phyloP scores from a whole-genome alignment of 2,888 invertebrate species.

The Metallyticus violacea region DNA sequence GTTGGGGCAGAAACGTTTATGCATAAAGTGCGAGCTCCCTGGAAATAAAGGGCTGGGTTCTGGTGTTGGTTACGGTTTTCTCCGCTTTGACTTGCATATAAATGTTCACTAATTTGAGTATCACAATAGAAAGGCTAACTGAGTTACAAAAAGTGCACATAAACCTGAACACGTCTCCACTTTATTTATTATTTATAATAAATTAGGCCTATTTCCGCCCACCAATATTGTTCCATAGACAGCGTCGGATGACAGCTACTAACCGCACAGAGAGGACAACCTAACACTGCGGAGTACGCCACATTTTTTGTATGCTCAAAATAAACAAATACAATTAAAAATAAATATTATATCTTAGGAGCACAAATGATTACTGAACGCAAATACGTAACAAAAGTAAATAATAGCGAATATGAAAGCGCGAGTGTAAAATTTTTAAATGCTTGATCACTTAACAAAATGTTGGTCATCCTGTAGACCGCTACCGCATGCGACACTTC shows the following conservation, averaged over 20 bases:
- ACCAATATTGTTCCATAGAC: neutral
- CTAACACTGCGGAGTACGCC: neutral
- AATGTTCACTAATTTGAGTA: neutral
- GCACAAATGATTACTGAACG: neutral
- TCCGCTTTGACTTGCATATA: neutral
- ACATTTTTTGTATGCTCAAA: neutral
- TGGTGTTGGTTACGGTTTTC: neutral
- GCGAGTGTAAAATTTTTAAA: neutral
- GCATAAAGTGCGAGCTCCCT: neutral
- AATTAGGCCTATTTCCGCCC: slow-evolving; percentile 11
- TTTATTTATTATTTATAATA: neutral
- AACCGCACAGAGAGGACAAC: neutral
- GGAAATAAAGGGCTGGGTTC: neutral
- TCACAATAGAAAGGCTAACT: neutral
- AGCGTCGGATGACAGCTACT: slow-evolving; percentile 17
- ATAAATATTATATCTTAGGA: neutral
- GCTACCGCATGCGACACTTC: neutral
- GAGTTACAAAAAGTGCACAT: neutral
- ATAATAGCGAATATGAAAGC: neutral
- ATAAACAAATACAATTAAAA: too few relatives aligned
- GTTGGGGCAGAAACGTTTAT: neutral
- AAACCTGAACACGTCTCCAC: neutral
- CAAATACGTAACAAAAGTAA: neutral
- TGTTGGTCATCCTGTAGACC: neutral
- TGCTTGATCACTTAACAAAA: neutral